Evolutionary conservation across 2,113 vertebrate species (phyloP).

Genomic region (Gobio gobio): DNA sequence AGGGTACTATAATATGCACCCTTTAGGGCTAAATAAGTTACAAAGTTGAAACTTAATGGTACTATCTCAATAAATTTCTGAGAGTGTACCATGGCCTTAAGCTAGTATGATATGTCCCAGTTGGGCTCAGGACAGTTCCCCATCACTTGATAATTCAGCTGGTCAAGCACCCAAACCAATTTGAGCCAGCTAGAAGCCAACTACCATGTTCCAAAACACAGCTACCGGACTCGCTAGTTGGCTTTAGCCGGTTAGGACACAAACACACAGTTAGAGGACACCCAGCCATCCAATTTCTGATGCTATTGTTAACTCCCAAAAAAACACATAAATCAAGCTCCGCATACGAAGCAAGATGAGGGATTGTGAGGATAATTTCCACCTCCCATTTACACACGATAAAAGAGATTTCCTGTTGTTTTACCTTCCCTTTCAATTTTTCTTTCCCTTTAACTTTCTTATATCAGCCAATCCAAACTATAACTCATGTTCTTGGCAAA

Average conservation of each 20-base stretch:
- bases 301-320: background rate
- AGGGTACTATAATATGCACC: background rate
- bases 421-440: conserved; percentile 56
- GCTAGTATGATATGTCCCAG: too few species aligned
- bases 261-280: background rate
- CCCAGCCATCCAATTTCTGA: background rate
- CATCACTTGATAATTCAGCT: too few species aligned
- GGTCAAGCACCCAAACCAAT: too few species aligned
- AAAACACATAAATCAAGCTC: background rate
- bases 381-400: conserved; percentile 21
- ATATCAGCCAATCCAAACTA: conserved; percentile 57
- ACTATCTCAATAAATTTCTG: too few species aligned
- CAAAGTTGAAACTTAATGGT: too few species aligned
- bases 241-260: background rate
- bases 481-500: conserved; percentile 73
- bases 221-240: too few species aligned
- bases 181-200: too few species aligned
- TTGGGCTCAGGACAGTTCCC: too few species aligned
- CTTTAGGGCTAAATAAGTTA: too few species aligned
- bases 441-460: conserved; percentile 40
- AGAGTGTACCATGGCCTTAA: too few species aligned
- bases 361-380: conserved; percentile 2
- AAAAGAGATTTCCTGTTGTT: conserved; percentile 42
- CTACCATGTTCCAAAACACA: too few species aligned
- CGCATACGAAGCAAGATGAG: background rate